Evolutionary conservation across 2,888 invertebrate species (phyloP).

Genomic region (Tachina fera): DNA sequence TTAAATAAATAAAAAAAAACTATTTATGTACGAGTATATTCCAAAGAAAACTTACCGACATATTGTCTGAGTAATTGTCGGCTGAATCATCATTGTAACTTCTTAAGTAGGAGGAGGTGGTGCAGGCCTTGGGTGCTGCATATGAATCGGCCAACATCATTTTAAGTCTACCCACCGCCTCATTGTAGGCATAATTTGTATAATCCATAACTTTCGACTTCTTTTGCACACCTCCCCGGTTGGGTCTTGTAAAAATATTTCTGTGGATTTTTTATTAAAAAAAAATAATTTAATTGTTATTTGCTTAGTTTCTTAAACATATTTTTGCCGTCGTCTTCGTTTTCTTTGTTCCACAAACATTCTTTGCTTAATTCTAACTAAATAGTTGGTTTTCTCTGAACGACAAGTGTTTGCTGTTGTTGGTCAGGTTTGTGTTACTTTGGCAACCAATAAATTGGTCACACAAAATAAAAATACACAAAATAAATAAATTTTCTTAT

Average conservation of each 20-base stretch:
- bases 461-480: conserved; percentile 1
- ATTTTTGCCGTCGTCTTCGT: neutral
- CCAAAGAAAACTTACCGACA: conserved; percentile 77
- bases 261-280: conserved; percentile 71
- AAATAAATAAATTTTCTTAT: conserved; percentile 45
- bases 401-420: conserved; percentile 52
- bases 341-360: conserved; percentile 58
- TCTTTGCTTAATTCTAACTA: conserved; percentile 64
- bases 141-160: conserved; percentile 90
- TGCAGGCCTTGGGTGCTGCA: conserved; percentile 82
- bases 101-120: conserved; percentile 76
- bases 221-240: conserved; percentile 78
- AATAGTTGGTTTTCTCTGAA: neutral
- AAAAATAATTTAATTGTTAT: conserved; percentile 45
- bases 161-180: conserved; percentile 91
- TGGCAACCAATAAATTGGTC: conserved; percentile 59
- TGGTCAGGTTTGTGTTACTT: conserved; percentile 66
- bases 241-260: conserved; percentile 81
- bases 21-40: neutral
- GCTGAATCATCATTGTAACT: conserved; percentile 84
- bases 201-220: conserved; percentile 87
- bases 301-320: conserved; percentile 54
- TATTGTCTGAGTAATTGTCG: conserved; percentile 85
- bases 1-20: neutral
- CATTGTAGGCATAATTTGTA: conserved; percentile 92